Percentiles rank a stretch among this genome's conserved stretches.
These are phyloP conservation scores for Pogonomyrmex californicus DNA, from an alignment of 1,140 invertebrate genomes.

Conservation along the genomic window DNA sequence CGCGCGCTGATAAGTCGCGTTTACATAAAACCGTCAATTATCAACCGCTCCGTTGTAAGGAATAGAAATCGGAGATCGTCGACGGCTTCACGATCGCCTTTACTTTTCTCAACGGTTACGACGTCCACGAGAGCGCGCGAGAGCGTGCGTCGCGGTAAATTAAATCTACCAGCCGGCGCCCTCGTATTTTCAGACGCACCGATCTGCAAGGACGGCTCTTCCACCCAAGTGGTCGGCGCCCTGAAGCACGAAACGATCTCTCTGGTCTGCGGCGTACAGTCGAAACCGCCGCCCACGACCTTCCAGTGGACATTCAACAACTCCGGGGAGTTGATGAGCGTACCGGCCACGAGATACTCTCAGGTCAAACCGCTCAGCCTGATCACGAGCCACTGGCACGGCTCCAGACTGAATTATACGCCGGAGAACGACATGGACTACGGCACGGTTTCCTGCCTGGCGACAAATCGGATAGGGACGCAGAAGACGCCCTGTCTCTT, in stretches of 20 bases:
- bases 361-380: conserved; percentile 79
- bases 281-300: conserved; percentile 92
- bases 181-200: conserved; percentile 90
- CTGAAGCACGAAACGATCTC: conserved; percentile 94
- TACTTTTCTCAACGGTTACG: conserved; percentile 9
- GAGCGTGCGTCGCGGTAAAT: conserved; percentile 34
- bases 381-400: conserved; percentile 88
- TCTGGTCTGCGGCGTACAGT: conserved; percentile 94
- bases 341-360: conserved; percentile 89
- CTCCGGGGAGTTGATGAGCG: conserved; percentile 92
- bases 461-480: conserved; percentile 92
- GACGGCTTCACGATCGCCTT: neutral
- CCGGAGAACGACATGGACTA: conserved; percentile 95
- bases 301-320: conserved; percentile 97
- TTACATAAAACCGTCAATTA: conserved; percentile 54
- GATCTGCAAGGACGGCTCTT: conserved; percentile 91
- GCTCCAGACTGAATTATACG: conserved; percentile 93
- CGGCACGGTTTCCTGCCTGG: conserved; percentile 94
- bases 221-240: conserved; percentile 92
- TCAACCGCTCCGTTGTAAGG: neutral
- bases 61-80: conserved; percentile 27
- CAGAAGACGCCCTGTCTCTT: conserved; percentile 94
- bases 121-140: conserved; percentile 2
- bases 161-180: conserved; percentile 39
- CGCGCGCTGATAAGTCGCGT: conserved; percentile 17